Conservation (phyloP, 2,888 invertebrate genomes). For the Shargacucullia verbasci region DNA sequence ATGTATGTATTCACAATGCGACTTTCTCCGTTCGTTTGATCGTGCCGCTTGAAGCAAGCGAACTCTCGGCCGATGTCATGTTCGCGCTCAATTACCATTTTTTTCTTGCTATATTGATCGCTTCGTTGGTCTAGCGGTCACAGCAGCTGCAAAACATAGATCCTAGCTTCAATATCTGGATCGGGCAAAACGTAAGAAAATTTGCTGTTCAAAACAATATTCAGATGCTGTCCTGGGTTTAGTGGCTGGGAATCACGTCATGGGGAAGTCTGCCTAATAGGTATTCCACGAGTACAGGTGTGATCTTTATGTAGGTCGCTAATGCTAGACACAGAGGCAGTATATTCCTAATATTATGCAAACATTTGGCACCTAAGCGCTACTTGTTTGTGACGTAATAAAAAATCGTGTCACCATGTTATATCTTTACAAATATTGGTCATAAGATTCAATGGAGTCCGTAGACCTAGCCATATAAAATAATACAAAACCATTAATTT, state of each 20-base stretch:
- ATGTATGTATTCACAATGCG: conserved; percentile 61
- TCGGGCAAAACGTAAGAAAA: too few species aligned
- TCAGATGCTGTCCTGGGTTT: too few species aligned
- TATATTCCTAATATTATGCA: conserved; percentile 30
- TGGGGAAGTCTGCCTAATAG: too few species aligned
- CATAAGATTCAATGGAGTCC: background rate
- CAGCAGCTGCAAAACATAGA: background rate
- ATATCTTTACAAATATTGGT: background rate
- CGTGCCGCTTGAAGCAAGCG: conserved; percentile 54
- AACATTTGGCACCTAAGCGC: conserved; percentile 33
- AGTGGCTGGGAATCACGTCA: too few species aligned
- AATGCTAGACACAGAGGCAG: conserved; percentile 36
- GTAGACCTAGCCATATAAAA: background rate
- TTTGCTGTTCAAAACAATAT: too few species aligned
- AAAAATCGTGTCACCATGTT: conserved; percentile 8
- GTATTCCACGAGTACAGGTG: too few species aligned
- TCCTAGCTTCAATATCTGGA: too few species aligned
- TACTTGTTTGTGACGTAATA: conserved; percentile 18
- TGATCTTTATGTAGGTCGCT: too few species aligned
- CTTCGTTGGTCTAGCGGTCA: conserved; percentile 1
- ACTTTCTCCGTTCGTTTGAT: conserved; percentile 66
- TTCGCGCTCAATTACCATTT: conserved; percentile 56
- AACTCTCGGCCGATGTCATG: conserved; percentile 46
- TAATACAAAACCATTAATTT: too few species aligned
- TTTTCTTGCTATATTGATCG: conserved; percentile 25